phyloP scores from a whole-genome alignment of 2,888 invertebrate species.

The Thyatira batis region DNA sequence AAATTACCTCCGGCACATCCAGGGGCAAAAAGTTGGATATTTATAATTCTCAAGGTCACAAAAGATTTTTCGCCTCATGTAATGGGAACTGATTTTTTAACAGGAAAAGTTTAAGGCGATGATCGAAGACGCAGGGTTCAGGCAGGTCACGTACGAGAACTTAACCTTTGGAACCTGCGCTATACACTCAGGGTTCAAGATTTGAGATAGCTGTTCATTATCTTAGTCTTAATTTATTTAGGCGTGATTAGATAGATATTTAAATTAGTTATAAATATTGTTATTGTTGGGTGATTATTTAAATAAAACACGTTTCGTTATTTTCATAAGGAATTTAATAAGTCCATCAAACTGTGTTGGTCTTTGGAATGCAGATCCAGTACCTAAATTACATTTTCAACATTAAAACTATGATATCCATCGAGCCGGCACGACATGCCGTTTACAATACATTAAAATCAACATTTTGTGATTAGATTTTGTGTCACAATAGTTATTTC shows the following conservation, averaged over 20 bases:
- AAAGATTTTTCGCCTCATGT: no score
- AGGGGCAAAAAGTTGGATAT: no score
- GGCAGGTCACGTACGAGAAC: constrained; percentile 93
- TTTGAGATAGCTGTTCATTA: constrained; percentile 68
- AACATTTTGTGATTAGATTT: constrained; percentile 19
- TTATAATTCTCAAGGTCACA: no score
- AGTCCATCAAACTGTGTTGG: constrained; percentile 77
- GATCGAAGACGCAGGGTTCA: constrained; percentile 95
- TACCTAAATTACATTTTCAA: constrained; percentile 64
- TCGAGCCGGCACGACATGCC: constrained; percentile 23
- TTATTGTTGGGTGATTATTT: constrained; percentile 8
- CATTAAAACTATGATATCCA: constrained; percentile 54
- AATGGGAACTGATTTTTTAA: no score
- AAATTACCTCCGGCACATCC: no score
- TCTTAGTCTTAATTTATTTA: background rate
- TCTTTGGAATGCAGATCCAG: constrained; percentile 78
- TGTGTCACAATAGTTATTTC: constrained; percentile 4
- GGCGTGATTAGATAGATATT: background rate
- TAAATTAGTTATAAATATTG: background rate
- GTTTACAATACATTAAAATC: constrained; percentile 22
- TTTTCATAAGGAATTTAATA: constrained; percentile 61
- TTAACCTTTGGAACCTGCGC: constrained; percentile 95
- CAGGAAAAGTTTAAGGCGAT: constrained; percentile 92
- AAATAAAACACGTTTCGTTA: constrained; percentile 34
- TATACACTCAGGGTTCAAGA: constrained; percentile 97